phyloP scores from a whole-genome alignment of 2,113 vertebrate genomes.

The Oceanodroma tethys region DNA sequence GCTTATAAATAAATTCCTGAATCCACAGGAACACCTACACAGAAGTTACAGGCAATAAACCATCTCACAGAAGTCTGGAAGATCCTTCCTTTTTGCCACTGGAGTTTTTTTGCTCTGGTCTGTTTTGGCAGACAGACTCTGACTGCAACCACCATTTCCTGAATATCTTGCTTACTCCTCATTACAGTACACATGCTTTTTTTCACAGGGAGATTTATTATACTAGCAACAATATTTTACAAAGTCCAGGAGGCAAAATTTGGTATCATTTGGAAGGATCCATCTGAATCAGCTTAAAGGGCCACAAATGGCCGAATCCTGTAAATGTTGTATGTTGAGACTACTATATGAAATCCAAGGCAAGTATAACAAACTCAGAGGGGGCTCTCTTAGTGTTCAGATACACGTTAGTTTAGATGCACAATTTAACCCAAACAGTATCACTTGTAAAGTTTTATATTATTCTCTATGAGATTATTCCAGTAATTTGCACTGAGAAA shows the following conservation, averaged over 20 bases:
- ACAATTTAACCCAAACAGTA: neutral
- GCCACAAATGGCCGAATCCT: neutral
- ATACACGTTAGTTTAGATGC: neutral
- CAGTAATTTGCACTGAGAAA: neutral
- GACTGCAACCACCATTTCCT: neutral
- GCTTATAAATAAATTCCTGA: neutral
- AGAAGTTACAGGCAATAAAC: neutral
- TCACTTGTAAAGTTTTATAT: neutral
- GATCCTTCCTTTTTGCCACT: neutral
- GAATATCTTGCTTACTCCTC: neutral
- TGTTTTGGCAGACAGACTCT: neutral
- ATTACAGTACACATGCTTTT: rapidly evolving
- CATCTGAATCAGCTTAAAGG: neutral
- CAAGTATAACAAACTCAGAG: neutral
- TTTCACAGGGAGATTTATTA: neutral
- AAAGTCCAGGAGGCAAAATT: neutral
- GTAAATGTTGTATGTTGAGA: neutral
- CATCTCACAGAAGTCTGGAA: neutral
- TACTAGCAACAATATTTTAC: neutral
- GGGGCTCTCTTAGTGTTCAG: neutral
- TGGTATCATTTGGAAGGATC: neutral
- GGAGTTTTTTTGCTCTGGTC: neutral
- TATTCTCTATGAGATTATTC: neutral
- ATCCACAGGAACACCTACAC: neutral
- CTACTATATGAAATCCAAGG: neutral